Conservation (phyloP, 2,888 invertebrate species). For the Abrostola triplasia region DNA sequence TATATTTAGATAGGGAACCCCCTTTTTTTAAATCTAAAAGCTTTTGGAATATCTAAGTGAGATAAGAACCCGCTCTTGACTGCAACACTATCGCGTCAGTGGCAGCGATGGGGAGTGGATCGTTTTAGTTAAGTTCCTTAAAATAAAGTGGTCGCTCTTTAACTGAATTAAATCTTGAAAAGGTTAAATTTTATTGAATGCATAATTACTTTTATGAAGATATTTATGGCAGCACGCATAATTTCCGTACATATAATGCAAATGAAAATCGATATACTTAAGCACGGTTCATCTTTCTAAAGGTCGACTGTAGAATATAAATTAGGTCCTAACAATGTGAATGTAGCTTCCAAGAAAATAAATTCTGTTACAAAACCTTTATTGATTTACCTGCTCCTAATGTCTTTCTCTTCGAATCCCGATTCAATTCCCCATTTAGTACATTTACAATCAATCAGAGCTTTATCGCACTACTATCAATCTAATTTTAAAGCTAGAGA, state of each 20-base stretch:
- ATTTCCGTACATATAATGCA: neutral
- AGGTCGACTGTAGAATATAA: neutral
- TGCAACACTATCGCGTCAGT: constrained; percentile 42
- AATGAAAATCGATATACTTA: neutral
- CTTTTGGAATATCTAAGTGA: constrained; percentile 51
- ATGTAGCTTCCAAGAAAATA: constrained; percentile 24
- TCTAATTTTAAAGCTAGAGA: constrained; percentile 42
- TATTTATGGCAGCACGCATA: neutral
- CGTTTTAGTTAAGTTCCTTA: constrained; percentile 42
- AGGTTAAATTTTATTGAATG: neutral
- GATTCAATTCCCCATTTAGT: constrained; percentile 35
- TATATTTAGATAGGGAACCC: constrained; percentile 59
- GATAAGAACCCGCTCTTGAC: constrained; percentile 44
- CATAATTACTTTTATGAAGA: neutral
- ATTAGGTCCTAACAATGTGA: constrained; percentile 1
- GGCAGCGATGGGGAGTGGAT: constrained; percentile 38
- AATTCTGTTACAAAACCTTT: constrained; percentile 21
- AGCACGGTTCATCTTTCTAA: neutral
- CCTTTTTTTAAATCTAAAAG: constrained; percentile 54
- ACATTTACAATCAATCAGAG: constrained; percentile 33
- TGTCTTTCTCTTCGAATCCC: constrained; percentile 25
- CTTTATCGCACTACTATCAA: constrained; percentile 41
- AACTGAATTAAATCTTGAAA: neutral
- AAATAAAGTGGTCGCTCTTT: no score
- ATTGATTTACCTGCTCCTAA: constrained; percentile 21